phyloP scores from a whole-genome alignment of 2,113 vertebrate species.

The Pongo abelii region DNA sequence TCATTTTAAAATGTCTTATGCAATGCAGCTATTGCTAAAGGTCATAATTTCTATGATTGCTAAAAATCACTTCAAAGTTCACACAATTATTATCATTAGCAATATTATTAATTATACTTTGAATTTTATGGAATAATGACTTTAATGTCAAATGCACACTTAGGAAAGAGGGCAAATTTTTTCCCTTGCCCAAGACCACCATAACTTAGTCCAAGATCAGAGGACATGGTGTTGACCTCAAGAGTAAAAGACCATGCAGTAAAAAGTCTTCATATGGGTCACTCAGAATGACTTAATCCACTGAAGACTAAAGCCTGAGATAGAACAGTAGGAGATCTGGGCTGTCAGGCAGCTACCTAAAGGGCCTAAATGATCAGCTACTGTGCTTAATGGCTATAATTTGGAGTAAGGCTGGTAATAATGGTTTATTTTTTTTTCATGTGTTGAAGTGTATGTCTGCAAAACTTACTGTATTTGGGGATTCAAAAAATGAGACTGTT shows the following conservation, averaged over 20 bases:
- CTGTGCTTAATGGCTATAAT: conserved; percentile 70
- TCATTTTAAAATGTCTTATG: not conserved
- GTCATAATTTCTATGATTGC: not conserved
- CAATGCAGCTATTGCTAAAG: not conserved
- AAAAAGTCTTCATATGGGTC: not conserved
- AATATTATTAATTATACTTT: not conserved
- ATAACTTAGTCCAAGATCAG: not conserved
- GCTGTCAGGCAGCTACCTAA: not conserved
- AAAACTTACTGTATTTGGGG: conserved; percentile 56
- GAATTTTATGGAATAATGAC: not conserved
- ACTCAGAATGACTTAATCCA: conserved; percentile 14
- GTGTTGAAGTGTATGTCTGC: conserved; percentile 71
- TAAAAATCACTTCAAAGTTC: not conserved
- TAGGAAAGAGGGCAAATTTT: not conserved
- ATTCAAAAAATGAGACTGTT: conserved; percentile 72
- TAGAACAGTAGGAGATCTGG: not conserved
- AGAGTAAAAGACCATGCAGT: not conserved
- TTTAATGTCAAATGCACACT: not conserved
- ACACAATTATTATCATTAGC: not conserved
- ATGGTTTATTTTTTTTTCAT: conserved; percentile 52
- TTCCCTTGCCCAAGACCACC: not conserved
- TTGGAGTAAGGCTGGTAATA: conserved; percentile 67
- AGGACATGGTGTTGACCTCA: not conserved
- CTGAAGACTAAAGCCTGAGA: not conserved
- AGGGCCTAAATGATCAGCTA: conserved; percentile 55